phyloP scores from a whole-genome alignment of 2,797 vertebrate genomes.

The Lacerta viridis region DNA sequence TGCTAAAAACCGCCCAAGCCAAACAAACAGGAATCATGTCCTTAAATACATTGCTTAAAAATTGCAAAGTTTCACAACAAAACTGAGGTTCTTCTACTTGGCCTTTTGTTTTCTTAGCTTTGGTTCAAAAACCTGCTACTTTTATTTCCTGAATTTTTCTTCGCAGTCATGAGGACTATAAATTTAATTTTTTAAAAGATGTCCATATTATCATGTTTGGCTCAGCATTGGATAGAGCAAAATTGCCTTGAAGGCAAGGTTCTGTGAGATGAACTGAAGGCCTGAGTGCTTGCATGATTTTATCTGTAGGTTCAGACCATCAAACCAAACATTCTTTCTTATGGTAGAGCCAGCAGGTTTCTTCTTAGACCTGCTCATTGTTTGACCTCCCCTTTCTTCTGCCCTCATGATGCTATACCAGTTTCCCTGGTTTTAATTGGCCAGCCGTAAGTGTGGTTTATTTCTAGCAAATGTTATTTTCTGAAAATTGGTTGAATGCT shows the following conservation, averaged over 20 bases:
- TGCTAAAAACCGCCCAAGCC: not conserved
- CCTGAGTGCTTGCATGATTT: not conserved
- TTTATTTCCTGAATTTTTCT: not conserved
- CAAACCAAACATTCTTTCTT: not conserved
- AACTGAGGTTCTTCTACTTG: not conserved
- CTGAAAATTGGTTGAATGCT: not conserved
- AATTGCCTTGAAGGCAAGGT: not conserved
- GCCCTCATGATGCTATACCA: not conserved
- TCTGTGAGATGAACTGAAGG: not conserved
- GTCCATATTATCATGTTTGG: not conserved
- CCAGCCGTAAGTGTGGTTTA: not conserved
- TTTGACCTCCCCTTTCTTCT: not conserved
- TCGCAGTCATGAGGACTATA: not conserved
- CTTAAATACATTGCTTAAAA: not conserved
- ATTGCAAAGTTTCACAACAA: not conserved
- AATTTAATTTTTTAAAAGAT: not conserved
- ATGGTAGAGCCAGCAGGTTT: not conserved
- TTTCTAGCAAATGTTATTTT: not conserved
- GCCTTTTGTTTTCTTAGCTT: not conserved
- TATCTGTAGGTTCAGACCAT: not conserved
- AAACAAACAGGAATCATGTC: not conserved
- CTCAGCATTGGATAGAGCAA: not conserved
- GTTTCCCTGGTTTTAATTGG: not conserved
- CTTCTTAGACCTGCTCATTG: not conserved
- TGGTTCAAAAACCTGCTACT: not conserved